A percentile compares a stretch with the other conserved stretches of the same genome.
Evolutionary conservation across 2,888 invertebrate genomes (phyloP).

Genomic region (Aphodius granarius): DNA sequence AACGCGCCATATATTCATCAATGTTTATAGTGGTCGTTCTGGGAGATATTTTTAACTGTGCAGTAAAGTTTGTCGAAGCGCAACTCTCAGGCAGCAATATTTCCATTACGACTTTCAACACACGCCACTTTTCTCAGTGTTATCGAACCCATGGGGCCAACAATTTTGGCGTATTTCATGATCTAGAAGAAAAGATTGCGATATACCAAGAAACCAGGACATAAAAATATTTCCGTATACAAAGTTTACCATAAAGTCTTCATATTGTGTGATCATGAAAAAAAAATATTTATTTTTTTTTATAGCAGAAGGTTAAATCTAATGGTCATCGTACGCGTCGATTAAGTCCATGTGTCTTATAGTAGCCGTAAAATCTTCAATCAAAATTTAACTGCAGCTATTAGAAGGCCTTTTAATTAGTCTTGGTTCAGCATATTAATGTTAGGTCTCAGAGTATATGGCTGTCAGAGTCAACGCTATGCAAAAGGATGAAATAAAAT

Average conservation of each 20-base stretch:
- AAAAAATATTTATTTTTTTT: too few species aligned
- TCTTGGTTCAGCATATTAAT: conserved; percentile 10
- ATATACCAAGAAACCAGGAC: neutral
- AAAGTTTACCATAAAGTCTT: neutral
- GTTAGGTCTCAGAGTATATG: neutral
- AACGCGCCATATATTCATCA: neutral
- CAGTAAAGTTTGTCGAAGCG: neutral
- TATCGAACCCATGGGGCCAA: neutral
- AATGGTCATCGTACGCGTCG: neutral
- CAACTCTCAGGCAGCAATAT: too few species aligned
- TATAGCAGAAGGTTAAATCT: neutral
- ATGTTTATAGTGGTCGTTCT: neutral
- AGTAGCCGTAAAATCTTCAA: conserved; percentile 33
- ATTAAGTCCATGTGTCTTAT: conserved; percentile 25
- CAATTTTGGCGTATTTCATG: neutral
- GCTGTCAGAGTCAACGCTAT: neutral
- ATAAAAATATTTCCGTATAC: neutral
- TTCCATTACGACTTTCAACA: neutral
- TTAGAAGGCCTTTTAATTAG: conserved; percentile 26
- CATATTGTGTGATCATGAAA: neutral
- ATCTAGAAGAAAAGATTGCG: neutral
- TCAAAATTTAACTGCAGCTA: conserved; percentile 32
- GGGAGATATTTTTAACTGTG: neutral
- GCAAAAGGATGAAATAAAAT: neutral
- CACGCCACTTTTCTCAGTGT: neutral